Conservation (phyloP, 2,888 invertebrate genomes). For the Mesochorus sp. region DNA sequence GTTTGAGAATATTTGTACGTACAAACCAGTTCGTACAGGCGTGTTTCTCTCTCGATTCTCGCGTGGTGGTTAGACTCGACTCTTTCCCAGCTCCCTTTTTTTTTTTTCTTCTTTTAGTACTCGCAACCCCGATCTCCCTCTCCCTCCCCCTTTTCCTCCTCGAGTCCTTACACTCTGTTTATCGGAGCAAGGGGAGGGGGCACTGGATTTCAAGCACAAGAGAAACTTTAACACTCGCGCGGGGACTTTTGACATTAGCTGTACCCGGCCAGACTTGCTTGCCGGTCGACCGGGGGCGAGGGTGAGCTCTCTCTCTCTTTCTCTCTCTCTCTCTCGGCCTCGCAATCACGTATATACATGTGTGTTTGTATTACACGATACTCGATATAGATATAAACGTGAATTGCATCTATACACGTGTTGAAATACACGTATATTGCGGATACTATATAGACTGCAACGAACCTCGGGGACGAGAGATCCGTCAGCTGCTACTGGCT, state of each 20-base stretch:
- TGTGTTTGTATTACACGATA: conserved; percentile 4
- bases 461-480: conserved; percentile 56
- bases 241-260: conserved; percentile 57
- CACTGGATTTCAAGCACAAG: too few relatives aligned
- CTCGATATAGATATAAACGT: not conserved
- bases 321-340: too few relatives aligned
- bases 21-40: conserved; percentile 53
- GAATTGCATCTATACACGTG: not conserved
- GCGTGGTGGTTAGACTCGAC: conserved; percentile 11
- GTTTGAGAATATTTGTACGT: conserved; percentile 47
- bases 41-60: conserved; percentile 4
- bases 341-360: conserved; percentile 35
- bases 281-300: conserved; percentile 59
- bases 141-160: too few relatives aligned
- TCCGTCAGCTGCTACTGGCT: conserved; percentile 63
- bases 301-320: too few relatives aligned
- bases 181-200: too few relatives aligned
- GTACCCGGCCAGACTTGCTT: conserved; percentile 64
- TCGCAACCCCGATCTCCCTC: too few relatives aligned
- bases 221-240: too few relatives aligned
- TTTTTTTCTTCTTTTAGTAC: not conserved
- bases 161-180: too few relatives aligned
- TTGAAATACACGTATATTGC: not conserved
- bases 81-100: conserved; percentile 4
- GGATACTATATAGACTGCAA: not conserved